Evolutionary conservation across 2,113 vertebrate genomes (phyloP), one percentile per base, ranked within the genome.

Genomic region (Dendropsophus ebraccatus): DNA sequence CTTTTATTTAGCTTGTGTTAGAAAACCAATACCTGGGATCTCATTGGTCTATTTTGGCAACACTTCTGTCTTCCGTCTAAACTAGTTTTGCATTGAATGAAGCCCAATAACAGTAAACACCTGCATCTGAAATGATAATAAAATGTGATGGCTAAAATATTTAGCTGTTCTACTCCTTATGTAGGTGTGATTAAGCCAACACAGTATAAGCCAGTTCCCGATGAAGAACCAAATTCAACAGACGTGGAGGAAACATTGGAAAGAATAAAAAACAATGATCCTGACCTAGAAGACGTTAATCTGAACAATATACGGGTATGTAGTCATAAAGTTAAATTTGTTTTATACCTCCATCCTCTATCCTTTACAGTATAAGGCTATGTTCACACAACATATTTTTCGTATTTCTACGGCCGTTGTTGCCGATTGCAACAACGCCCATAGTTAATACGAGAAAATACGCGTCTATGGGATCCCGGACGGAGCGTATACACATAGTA

Each of bases 111-210:
- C 14, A 19, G 50, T 54, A 54, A 13, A 19, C 19, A 56, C 54
- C 54, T 56, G 2, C 52, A 19, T 23, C 5, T 23, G 7, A 21
- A n/a, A 1, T 58, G n/a, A n/a, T n/a, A n/a, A n/a, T n/a, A n/a
- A n/a, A n/a, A n/a, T n/a, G n/a, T n/a, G n/a, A n/a, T n/a, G n/a
- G n/a, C 25, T 0, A 60, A 16, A 60, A 25, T 60, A 9, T 60
- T 25, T 2, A 28, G 14, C 60, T 69, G 1, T 69, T 32, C 1
- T 69, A 10, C 28, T 10, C 28, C 37, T 70, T 30, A 56, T 67
- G 5, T 89, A 99, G 98, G 98, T 92, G 97, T 99, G 87, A 99
- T 99, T 91, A 97, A 99, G 91, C 97, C 96, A 70, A 95, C 97
- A 13, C 95, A 97, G 75, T 99, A 99, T 87, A 99, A 99, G 89